A percentile compares a stretch with the other conserved stretches of the same genome.
phyloP scores from a whole-genome alignment of 1,140 invertebrate species.

The Hirudo medicinalis region DNA sequence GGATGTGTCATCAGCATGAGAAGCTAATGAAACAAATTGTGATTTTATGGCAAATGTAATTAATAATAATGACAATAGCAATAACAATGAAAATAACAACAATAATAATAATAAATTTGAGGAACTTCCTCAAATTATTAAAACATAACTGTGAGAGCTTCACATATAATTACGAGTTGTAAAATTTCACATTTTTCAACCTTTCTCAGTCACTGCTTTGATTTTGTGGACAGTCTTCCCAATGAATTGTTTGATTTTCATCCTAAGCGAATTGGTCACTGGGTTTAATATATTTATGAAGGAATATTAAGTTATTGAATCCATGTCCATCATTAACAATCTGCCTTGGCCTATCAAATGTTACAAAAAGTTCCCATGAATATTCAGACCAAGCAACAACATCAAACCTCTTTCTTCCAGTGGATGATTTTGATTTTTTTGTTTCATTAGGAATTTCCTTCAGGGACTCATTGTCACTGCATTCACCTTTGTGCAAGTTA shows the following conservation, averaged over 20 bases:
- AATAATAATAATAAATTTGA: neutral
- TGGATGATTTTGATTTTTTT: neutral
- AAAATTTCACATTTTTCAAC: constrained; percentile 22
- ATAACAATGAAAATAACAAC: neutral
- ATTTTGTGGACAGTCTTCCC: constrained; percentile 80
- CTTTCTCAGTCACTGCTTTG: constrained; percentile 70
- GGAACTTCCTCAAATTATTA: too few relatives aligned
- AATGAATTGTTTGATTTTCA: constrained; percentile 66
- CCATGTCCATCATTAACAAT: too few relatives aligned
- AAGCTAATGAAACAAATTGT: constrained; percentile 28
- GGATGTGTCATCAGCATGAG: constrained; percentile 44
- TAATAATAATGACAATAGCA: neutral
- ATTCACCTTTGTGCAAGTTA: constrained; percentile 53
- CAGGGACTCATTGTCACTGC: constrained; percentile 10
- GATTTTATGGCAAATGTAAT: neutral
- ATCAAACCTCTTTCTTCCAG: constrained; percentile 29
- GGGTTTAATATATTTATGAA: constrained; percentile 31
- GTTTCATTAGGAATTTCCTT: constrained; percentile 1
- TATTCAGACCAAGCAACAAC: neutral
- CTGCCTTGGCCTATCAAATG: too few relatives aligned
- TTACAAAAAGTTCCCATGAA: neutral
- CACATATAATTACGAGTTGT: neutral
- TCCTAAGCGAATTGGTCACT: constrained; percentile 31
- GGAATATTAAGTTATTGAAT: neutral
- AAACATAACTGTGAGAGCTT: neutral